phyloP scores from a whole-genome alignment of 2,888 invertebrate species.

The Nymphalis polychloros region DNA sequence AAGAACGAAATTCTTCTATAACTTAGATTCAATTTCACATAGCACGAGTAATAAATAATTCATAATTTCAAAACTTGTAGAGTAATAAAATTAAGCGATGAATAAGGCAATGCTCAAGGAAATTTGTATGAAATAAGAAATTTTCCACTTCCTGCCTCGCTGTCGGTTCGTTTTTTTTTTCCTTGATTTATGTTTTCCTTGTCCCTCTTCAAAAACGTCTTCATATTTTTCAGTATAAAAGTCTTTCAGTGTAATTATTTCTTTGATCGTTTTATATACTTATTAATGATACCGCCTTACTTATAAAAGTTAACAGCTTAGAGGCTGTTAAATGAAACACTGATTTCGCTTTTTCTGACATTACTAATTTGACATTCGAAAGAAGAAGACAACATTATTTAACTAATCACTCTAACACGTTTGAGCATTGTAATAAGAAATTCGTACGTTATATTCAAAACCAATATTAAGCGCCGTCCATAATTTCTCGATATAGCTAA shows the following conservation, averaged over 20 bases:
- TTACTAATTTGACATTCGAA: too few relatives aligned
- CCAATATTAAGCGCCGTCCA: too few relatives aligned
- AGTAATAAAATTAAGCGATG: slow-evolving; percentile 27
- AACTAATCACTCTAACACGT: too few relatives aligned
- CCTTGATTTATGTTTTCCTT: slow-evolving; percentile 21
- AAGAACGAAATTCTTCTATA: too few relatives aligned
- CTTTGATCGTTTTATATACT: neutral
- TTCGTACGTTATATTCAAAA: too few relatives aligned
- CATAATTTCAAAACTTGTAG: slow-evolving; percentile 6
- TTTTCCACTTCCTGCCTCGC: slow-evolving; percentile 15
- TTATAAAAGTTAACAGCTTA: too few relatives aligned
- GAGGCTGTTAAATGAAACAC: too few relatives aligned
- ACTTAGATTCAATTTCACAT: neutral
- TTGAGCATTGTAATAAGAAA: too few relatives aligned
- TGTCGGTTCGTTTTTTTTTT: slow-evolving; percentile 9
- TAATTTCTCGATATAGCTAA: too few relatives aligned
- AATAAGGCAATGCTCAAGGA: slow-evolving; percentile 22
- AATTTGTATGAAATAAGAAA: slow-evolving; percentile 27
- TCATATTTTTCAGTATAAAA: neutral
- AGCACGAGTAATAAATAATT: slow-evolving; percentile 27
- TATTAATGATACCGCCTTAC: neutral
- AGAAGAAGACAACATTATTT: too few relatives aligned
- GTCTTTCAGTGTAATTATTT: slow-evolving; percentile 7
- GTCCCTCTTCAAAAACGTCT: neutral
- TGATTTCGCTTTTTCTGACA: too few relatives aligned